A percentile compares a stretch with the other conserved stretches of the same genome.
Evolutionary conservation across 2,797 vertebrate species (phyloP).

Genomic region (Pseudochirops cupreus): DNA sequence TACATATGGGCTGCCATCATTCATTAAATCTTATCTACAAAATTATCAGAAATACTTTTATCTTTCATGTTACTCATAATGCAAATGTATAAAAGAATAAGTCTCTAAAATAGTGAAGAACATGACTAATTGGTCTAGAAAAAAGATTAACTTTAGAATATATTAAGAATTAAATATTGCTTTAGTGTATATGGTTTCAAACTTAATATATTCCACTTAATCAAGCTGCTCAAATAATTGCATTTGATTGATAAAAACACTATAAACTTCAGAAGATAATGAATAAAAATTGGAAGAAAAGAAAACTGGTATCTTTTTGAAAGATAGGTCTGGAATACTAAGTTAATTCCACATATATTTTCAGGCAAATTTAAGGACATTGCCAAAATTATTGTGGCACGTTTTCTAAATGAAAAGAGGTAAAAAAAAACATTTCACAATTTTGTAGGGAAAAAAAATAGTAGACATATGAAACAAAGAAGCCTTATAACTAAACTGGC

Average conservation of each 20-base stretch:
- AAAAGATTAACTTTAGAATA: neutral
- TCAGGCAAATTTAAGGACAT: neutral
- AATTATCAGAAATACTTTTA: slow-evolving; percentile 7
- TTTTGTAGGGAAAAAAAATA: neutral
- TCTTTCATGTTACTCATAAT: neutral
- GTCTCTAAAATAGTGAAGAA: neutral
- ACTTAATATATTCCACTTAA: neutral
- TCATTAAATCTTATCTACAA: neutral
- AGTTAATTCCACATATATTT: neutral
- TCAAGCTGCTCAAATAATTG: neutral
- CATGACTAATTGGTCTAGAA: neutral
- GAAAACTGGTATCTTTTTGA: neutral
- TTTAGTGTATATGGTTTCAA: neutral
- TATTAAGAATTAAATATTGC: neutral
- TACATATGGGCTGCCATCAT: neutral
- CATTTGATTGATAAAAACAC: neutral
- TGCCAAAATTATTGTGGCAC: neutral
- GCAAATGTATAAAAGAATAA: neutral
- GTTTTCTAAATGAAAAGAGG: neutral
- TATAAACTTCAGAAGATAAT: neutral
- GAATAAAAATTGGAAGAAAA: slow-evolving; percentile 9
- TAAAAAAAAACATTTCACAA: neutral
- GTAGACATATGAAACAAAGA: neutral
- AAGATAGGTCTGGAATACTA: slow-evolving; percentile 4
- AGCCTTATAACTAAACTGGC: neutral